Base-by-base conservation (phyloP, 2,888 invertebrate genomes). In the Meganola albula region DNA sequence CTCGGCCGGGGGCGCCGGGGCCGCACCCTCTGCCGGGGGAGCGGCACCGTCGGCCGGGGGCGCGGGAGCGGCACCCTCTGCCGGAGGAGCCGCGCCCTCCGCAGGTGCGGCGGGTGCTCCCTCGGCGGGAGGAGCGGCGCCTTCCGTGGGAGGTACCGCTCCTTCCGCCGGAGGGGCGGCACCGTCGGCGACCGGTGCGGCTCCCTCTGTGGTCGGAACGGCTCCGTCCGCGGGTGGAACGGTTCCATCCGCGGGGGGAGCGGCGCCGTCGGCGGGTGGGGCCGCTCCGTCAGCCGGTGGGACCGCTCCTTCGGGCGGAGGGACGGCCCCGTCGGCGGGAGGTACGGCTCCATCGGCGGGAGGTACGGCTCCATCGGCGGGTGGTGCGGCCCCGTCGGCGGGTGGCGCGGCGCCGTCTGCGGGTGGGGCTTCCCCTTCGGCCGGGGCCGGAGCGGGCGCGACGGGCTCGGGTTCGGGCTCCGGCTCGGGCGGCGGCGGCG, bases 161-260 rank as follows among this genome's bases (percentile, higher is more conserved):
- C 70, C 75, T 36, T 75, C 83, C 12, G 66, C 58, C 1, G 62
- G 55, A 9, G 56, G 53, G 8, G 48, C 50, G 23, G 53, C 49
- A 2, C 55, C 67, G 0, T 56, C 66, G 0, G 67, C 61, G 0
- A 64, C 57, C 2, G 60, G 57, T 7, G 52, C 53, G 10, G 57
- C 54, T 6, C 69, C 76, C 29, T 74, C 80, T 10, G 67, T n/a
- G n/a, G n/a, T n/a, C 61, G 64, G 53, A n/a, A 63, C 59, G 3
- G 51, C 47, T 3, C 16, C 16, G 4, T 16, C 16, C 4, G 16
- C 16, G 4, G 16, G 16, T 5, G 62, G 49, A 22, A 60, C 48
- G 31, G 64, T 44, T 26, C 38, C 58, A 10, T 48, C 52, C 25
- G 35, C 62, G 0, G 63, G 56, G 6, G 58, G 58, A 14, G 50